These are phyloP conservation scores for Phoxinus phoxinus DNA, from an alignment of 2,113 vertebrate genomes.

Conservation along the genomic window DNA sequence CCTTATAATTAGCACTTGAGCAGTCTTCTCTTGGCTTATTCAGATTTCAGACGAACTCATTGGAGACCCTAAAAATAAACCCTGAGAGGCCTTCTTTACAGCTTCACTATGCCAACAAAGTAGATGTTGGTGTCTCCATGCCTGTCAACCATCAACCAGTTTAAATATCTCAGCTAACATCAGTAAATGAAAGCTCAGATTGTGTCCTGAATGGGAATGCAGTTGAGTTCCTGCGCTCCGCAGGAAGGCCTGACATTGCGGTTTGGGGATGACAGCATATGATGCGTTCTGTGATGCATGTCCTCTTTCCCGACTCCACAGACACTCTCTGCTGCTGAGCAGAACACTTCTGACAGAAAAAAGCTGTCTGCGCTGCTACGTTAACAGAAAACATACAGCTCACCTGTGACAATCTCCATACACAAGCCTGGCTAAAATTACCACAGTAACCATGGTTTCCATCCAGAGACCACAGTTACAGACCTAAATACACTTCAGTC, in stretches of 20 bases:
- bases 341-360: constrained; percentile 50
- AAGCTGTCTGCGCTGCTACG: constrained; percentile 35
- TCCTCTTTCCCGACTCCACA: constrained; percentile 21
- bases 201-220: neutral
- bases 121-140: neutral
- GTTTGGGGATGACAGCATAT: constrained; percentile 25
- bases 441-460: neutral
- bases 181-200: neutral
- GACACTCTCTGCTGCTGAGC: constrained; percentile 44
- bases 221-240: neutral
- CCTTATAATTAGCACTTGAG: constrained; percentile 26
- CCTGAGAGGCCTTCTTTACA: constrained; percentile 7
- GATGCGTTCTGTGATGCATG: constrained; percentile 54
- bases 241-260: constrained; percentile 18
- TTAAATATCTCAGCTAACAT: constrained; percentile 25
- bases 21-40: neutral
- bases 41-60: constrained; percentile 7
- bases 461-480: neutral
- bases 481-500: neutral
- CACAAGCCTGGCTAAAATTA: neutral
- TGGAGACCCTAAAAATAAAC: constrained; percentile 22
- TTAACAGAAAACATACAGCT: constrained; percentile 21
- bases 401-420: constrained; percentile 45
- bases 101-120: constrained; percentile 3
- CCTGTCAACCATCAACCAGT: neutral